phyloP scores from a whole-genome alignment of 2,797 vertebrate species.

The Etheostoma nigrum region DNA sequence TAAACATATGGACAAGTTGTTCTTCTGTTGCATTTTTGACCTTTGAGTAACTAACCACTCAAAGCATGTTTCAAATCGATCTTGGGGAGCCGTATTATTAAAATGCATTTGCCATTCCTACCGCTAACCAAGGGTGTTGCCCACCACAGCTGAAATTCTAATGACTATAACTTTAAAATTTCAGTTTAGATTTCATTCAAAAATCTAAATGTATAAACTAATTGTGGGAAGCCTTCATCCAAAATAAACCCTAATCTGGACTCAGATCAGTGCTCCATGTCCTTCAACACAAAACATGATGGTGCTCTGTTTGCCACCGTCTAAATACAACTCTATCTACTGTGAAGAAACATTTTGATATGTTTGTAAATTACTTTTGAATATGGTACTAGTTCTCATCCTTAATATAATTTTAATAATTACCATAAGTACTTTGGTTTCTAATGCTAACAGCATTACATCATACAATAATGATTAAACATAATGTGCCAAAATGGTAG shows the following conservation, averaged over 20 bases:
- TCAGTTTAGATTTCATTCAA: slow-evolving; percentile 12
- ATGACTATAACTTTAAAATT: slow-evolving; percentile 15
- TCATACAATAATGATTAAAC: slow-evolving; percentile 24
- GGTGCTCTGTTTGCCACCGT: slow-evolving; percentile 65
- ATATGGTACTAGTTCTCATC: slow-evolving; percentile 38
- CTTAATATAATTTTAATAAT: slow-evolving; percentile 54
- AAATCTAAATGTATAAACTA: not conserved
- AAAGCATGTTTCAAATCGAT: not conserved
- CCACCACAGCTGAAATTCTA: not conserved
- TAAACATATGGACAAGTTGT: not conserved
- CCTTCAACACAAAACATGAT: slow-evolving; percentile 36
- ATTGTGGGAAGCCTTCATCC: not conserved
- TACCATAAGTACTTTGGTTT: slow-evolving; percentile 36
- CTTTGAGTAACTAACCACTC: not conserved
- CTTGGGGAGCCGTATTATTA: not conserved
- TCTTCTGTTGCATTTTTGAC: slow-evolving; percentile 4
- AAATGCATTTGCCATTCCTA: not conserved
- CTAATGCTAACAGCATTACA: slow-evolving; percentile 33
- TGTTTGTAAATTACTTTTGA: slow-evolving; percentile 56
- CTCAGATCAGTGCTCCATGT: slow-evolving; percentile 9
- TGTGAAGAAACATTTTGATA: slow-evolving; percentile 66
- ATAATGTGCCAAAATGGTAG: slow-evolving; percentile 73
- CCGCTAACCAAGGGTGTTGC: not conserved
- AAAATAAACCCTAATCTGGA: not conserved
- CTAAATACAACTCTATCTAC: slow-evolving; percentile 60